Evolutionary conservation across 2,888 invertebrate genomes (phyloP).

Genomic region (Carpatolechia fugitivella): DNA sequence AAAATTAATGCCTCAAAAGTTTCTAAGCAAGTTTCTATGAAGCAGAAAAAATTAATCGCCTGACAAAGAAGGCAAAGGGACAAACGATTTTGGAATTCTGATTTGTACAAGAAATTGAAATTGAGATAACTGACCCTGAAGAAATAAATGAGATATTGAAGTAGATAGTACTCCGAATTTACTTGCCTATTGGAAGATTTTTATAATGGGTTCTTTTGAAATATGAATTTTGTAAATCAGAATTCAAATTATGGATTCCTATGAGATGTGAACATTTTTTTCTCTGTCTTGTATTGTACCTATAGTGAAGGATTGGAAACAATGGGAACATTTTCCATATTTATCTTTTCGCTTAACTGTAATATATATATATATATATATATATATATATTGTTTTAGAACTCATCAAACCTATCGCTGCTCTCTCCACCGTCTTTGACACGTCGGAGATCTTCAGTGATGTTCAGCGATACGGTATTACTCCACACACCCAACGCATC

Average conservation of each 20-base stretch:
- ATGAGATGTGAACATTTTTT: too few species aligned
- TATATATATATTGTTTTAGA: conserved; percentile 60
- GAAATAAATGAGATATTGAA: too few species aligned
- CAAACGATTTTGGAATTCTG: neutral
- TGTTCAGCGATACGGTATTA: conserved; percentile 92
- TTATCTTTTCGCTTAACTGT: too few species aligned
- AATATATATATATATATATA: too few species aligned
- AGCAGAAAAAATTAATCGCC: neutral
- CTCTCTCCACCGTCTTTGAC: conserved; percentile 86
- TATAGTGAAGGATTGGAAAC: too few species aligned
- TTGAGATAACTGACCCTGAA: neutral
- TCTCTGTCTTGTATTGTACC: too few species aligned
- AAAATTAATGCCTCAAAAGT: neutral
- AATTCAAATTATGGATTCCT: too few species aligned
- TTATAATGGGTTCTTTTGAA: too few species aligned
- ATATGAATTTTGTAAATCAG: too few species aligned
- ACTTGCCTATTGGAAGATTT: too few species aligned
- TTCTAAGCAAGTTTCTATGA: neutral
- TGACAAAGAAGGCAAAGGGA: neutral
- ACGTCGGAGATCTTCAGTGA: conserved; percentile 89
- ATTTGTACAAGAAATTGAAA: neutral
- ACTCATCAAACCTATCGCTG: conserved; percentile 83
- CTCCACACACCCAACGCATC: conserved; percentile 78
- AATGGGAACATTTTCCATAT: too few species aligned
- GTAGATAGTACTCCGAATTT: too few species aligned